Evolutionary conservation across 2,113 vertebrate genomes (phyloP).

Genomic region (Bothrops jararaca): DNA sequence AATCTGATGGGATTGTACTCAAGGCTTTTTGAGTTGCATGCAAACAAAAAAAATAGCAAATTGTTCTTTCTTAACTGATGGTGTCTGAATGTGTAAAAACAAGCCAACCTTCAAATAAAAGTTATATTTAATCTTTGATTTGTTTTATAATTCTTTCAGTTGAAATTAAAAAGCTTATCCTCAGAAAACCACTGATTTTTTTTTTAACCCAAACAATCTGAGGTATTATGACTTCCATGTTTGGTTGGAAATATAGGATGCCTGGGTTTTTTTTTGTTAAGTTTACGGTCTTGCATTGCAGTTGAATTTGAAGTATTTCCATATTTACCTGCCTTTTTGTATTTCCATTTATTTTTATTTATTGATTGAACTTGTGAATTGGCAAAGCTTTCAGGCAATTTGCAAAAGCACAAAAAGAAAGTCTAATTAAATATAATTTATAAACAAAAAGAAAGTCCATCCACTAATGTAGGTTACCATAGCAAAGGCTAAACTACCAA

Average conservation of each 20-base stretch:
- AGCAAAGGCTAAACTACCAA: background rate
- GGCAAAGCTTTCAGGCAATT: background rate
- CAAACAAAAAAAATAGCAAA: constrained; percentile 31
- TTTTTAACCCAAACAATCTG: background rate
- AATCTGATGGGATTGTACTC: background rate
- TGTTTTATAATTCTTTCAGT: background rate
- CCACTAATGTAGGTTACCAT: background rate
- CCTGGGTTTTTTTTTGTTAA: background rate
- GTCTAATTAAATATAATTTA: background rate
- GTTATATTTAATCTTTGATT: constrained; percentile 23
- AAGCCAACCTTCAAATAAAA: constrained; percentile 3
- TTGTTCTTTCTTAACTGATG: constrained; percentile 42
- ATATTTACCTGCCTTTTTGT: background rate
- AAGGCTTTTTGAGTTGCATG: background rate
- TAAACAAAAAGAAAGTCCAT: background rate
- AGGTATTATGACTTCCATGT: background rate
- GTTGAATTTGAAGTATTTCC: background rate
- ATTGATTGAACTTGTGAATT: background rate
- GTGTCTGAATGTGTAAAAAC: constrained; percentile 15
- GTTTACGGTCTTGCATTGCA: background rate
- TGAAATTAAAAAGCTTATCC: background rate
- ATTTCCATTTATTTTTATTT: background rate
- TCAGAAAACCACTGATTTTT: background rate
- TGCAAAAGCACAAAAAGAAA: background rate
- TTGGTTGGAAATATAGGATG: background rate